Evolutionary conservation across 2,797 vertebrate genomes (phyloP), one percentile per base, ranked within the genome.

Genomic region (Propithecus deckenii): DNA sequence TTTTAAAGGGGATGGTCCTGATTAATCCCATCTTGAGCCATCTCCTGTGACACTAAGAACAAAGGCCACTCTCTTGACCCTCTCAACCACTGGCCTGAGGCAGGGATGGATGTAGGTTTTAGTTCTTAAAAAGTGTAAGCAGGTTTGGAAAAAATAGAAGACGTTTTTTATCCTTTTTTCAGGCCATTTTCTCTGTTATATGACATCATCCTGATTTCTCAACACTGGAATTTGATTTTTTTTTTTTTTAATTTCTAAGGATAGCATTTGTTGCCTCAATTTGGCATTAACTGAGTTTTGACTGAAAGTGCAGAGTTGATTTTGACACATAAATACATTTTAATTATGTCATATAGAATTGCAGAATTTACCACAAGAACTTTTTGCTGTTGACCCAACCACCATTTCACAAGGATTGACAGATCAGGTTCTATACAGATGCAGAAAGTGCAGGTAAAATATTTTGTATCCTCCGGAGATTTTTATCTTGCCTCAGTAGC

Each of bases 361-460:
- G 94, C 98, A 98, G 76, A 98, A 98, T 76, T 96, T 99, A 92
- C 99, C 99, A 65, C 98, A 52, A 94, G 99, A 99, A 95, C 95
- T 99, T 57, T 99, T 99, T 97, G 99, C 99, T 22, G 98, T 97
- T 69, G 99, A 99, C 97, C 99, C 99, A 72, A 98, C 94, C 28
- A 80, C 48, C 17, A 0, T 32, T 2, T 98, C 97, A 86, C 98
- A 98, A 95, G 98, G 98, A 94, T 97, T 92, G 35, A 98, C 98
- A 92, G 94, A 98, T 65, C 99, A 99, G 67, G 95, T 98, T 96
- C 98, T 99, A 92, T 99, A 99, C 97, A 99, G 99, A 96, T 99
- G 99, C 98, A 99, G 99, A 96, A 99, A 99, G 91, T 99, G 99
- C 99, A 99, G 99, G 99, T 99, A 98, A 97, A 92, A 78, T 88